Percentiles rank a stretch among this genome's conserved stretches.
phyloP scores from a whole-genome alignment of 2,113 vertebrate genomes.

The Heterotilapia buettikoferi region DNA sequence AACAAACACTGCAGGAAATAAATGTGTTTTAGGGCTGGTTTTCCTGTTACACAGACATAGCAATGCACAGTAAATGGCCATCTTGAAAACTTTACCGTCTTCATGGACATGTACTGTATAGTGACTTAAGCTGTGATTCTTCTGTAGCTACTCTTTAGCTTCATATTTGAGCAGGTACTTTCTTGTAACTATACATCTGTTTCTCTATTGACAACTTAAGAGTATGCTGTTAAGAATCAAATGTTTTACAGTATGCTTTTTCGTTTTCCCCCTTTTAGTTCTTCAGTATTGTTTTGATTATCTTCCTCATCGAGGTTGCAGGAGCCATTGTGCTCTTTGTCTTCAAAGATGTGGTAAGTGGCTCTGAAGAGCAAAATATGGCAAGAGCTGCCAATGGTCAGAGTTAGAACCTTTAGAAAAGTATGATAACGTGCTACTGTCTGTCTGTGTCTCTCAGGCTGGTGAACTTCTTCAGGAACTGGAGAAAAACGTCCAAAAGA shows the following conservation, averaged over 20 bases:
- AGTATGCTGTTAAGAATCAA: neutral
- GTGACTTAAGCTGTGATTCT: neutral
- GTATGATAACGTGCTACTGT: neutral
- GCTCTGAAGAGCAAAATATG: neutral
- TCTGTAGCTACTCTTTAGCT: neutral
- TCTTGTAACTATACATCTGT: neutral
- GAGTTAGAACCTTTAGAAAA: neutral
- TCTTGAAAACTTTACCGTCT: neutral
- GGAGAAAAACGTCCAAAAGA: neutral
- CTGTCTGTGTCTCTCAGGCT: slow-evolving; percentile 34
- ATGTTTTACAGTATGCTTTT: neutral
- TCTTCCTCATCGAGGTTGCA: slow-evolving; percentile 72
- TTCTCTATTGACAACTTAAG: neutral
- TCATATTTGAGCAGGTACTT: neutral
- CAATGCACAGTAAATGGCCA: neutral
- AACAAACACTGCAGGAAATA: neutral
- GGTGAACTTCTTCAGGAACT: slow-evolving; percentile 19
- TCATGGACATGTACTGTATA: neutral
- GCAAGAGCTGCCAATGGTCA: neutral
- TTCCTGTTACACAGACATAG: neutral
- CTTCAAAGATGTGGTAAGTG: slow-evolving; percentile 68
- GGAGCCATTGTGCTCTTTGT: slow-evolving; percentile 66
- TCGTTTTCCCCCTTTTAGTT: slow-evolving; percentile 58
- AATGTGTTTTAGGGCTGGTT: neutral
- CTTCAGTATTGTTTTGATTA: slow-evolving; percentile 70